Base-by-base conservation (phyloP, 2,797 vertebrate species). In the Taeniopygia guttata region DNA sequence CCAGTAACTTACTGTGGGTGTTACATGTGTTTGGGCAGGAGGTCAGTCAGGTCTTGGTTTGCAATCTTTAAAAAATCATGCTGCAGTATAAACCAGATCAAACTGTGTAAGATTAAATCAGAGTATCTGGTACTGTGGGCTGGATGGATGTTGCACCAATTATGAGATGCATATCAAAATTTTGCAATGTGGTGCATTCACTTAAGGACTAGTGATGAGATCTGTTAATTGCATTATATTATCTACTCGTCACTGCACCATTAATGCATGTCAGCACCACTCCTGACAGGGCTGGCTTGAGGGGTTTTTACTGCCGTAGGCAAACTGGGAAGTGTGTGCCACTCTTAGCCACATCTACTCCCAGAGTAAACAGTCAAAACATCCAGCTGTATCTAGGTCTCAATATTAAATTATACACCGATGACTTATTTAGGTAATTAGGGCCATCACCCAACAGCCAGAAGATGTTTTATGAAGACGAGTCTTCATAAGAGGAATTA, bases 251-350 rank as follows among this genome's bases (percentile, higher is more conserved):
- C 92, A 82, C 66, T 73, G 76, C 77, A 80, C 81, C 67, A 96
- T 97, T 95, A 96, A 94, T 91, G 92, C 89, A 84, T 90, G 89
- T 97, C 95, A 95, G 78, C 16, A 1, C 73, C 67, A 68, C 46
- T 94, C 84, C 95, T 97, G 96, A 97, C 95, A 96, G 93, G 84
- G 67, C 86, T 96, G 94, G 91, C 95, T 95, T 84, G 82, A 96
- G 95, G 93, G 95, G 84, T 38, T 95, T 95, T 90, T 60, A 90
- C 67, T 78, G 95, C 96, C 84, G 13, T 87, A 94, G 96, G 96
- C 94, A 94, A 96, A 76, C 73, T 96, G 94, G 72, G 87, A 86
- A 86, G 34, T 80, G 76, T 93, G 77, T 74, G 86, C 87, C n/a
- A 17, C 69, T 93, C 92, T 90, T 77, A 90, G 72, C 58, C 74